Evolutionary conservation across 1,140 invertebrate species (phyloP), one percentile per base, ranked within the genome.

Genomic region (Teleogryllus occipitalis): DNA sequence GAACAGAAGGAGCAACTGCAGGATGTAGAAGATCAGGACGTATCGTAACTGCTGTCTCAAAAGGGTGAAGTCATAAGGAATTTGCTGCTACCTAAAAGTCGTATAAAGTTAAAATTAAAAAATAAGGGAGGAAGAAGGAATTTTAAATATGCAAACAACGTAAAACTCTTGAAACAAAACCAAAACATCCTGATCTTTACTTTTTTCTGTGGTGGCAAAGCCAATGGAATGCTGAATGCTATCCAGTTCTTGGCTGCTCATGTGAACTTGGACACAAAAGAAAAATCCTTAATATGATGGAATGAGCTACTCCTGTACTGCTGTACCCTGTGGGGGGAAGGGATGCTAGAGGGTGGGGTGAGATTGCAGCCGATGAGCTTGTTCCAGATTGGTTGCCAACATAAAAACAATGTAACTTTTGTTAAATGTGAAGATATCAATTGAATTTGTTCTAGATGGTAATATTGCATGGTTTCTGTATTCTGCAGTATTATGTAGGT

Each of bases 11-110:
- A 95, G 87, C 91, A 93, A 87, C 90, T 95, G 85, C 95, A 96
- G 87, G 95, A 97, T 87, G 93, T 93, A 84, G 96, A 97, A 88
- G 95, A 96, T 87, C 95, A 97, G 89, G 94, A 96, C 88, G 94
- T 95, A 87, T 95, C 94, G 92, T 96, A 95, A 96, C 80, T 80
- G 54, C 54, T 65, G 54, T 65, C 54, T 65, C 54, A 65, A 65
- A 39, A 18, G 54, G 54, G 54, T 2, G 54, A 65, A 65, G 54
- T 65, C 54, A 18, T 65, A 18, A 65, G 54, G 54, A 65, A 65
- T 65, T 65, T 65, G 54, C 54, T 65, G 54, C 54, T 65, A 65
- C 54, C 10, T 65, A 65, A 39, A 65, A 65, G 54, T 65, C 54
- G 54, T 65, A 65, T 65, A 65, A 65, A 65, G 54, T 65, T 65